Evolutionary conservation across 2,888 invertebrate species (phyloP).

Genomic region (Andrena flavipes): DNA sequence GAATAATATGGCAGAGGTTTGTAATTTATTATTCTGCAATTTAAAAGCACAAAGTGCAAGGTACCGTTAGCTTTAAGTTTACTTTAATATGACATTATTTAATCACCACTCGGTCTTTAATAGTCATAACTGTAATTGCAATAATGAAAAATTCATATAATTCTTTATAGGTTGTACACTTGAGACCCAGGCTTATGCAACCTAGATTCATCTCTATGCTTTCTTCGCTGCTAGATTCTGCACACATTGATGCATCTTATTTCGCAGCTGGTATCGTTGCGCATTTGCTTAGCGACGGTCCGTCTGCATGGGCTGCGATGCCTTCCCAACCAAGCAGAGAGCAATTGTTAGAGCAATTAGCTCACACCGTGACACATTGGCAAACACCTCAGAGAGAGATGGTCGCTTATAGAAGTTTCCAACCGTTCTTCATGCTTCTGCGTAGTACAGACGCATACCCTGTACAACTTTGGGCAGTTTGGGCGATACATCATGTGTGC

Average conservation of each 20-base stretch:
- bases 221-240: slow-evolving; percentile 86
- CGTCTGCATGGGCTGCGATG: slow-evolving; percentile 85
- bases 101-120: not conserved
- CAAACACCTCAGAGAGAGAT: slow-evolving; percentile 90
- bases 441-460: slow-evolving; percentile 87
- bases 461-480: slow-evolving; percentile 91
- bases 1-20: slow-evolving; percentile 92
- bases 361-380: slow-evolving; percentile 88
- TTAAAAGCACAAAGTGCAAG: not conserved
- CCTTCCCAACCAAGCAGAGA: slow-evolving; percentile 72
- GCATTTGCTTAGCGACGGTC: slow-evolving; percentile 88
- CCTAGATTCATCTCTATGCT: slow-evolving; percentile 86
- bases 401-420: slow-evolving; percentile 91
- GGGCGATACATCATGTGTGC: slow-evolving; percentile 92
- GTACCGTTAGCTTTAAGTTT: not conserved
- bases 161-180: slow-evolving; percentile 85
- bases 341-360: slow-evolving; percentile 82
- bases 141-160: slow-evolving; percentile 17
- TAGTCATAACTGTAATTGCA: slow-evolving; percentile 1
- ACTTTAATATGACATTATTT: not conserved
- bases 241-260: slow-evolving; percentile 89
- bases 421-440: slow-evolving; percentile 90
- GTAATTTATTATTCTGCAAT: slow-evolving; percentile 21
- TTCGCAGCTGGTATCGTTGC: slow-evolving; percentile 91
- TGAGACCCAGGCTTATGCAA: slow-evolving; percentile 86